Evolutionary conservation across 1,140 invertebrate genomes (phyloP), one percentile per base, ranked within the genome.

Genomic region (Dermatophagoides farinae): DNA sequence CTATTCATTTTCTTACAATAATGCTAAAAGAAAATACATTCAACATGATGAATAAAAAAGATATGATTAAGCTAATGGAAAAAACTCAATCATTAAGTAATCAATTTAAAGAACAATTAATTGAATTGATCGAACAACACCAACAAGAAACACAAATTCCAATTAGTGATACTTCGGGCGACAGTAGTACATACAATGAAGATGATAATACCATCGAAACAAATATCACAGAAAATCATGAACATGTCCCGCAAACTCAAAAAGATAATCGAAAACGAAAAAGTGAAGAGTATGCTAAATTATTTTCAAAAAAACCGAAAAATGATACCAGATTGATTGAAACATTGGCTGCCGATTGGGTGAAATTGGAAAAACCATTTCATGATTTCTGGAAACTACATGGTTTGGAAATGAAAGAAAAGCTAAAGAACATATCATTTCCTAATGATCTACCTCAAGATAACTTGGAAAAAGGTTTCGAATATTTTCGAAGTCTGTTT

Each of bases 1-100:
- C 85, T 50, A 76, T 89, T 54, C 81, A 83, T 66, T 72, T 86
- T n/a, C 66, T 86, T 10, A 81, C 80, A 40, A 74, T 79, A 20
- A 78, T 87, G 64, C 71, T 89, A 6, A 80, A 86, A 70, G 78
- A 77, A 46, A 88, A 90, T 74, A 84, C 85, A 39, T 88, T 83
- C 71, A 76, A 77, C 60, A 74, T 50, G 64, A 70, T n/a, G 64
- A 44, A 14, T 52, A 66, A 18, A 61, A 66, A 41, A 61, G 59
- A 37, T 46, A 59, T 37, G 38, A 22, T 1, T 11, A 14, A 6
- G n/a, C 8, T 31, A 31, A 31, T 31, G 31, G 31, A 31, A 31
- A 31, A 57, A 11, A 37, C 53, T 6, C 20, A n/a, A n/a, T 10
- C 50, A 23, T 14, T 16, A 31, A 57, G 53, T 46, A 22, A 50